Conservation (phyloP, 2,797 vertebrate species). For the Rhinophrynus dorsalis region DNA sequence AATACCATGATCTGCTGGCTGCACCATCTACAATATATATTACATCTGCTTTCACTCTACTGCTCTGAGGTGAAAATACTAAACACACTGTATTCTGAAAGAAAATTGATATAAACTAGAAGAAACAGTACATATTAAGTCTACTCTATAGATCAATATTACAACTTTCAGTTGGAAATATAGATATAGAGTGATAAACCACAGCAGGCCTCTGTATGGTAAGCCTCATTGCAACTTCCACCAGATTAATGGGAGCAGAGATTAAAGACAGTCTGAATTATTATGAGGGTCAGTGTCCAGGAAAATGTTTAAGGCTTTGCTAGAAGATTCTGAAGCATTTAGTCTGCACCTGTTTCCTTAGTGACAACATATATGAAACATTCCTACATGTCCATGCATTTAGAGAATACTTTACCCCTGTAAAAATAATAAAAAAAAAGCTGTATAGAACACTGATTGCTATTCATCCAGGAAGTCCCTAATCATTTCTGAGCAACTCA, state of each 20-base stretch:
- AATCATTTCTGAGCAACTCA: background rate
- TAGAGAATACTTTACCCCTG: background rate
- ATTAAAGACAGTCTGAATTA: slow-evolving; percentile 17
- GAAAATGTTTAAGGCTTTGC: slow-evolving; percentile 18
- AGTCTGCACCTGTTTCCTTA: background rate
- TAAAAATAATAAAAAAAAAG: background rate
- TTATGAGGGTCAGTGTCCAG: slow-evolving; percentile 27
- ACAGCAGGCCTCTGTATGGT: background rate
- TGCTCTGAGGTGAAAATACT: slow-evolving; percentile 19
- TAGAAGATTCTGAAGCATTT: background rate
- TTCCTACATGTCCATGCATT: background rate
- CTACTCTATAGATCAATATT: slow-evolving; percentile 36
- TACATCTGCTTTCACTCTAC: slow-evolving; percentile 36
- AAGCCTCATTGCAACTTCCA: background rate
- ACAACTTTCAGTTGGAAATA: slow-evolving; percentile 26
- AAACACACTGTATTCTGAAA: background rate
- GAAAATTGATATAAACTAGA: slow-evolving; percentile 13
- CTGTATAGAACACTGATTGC: background rate
- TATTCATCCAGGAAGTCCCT: background rate
- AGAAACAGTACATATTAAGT: slow-evolving; percentile 1
- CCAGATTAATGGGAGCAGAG: slow-evolving; percentile 18
- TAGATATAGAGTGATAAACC: slow-evolving; percentile 27
- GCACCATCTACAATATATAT: slow-evolving; percentile 1
- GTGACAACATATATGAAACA: slow-evolving; percentile 7
- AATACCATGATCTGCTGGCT: slow-evolving; percentile 3